Evolutionary conservation across 2,113 vertebrate species (phyloP).

Genomic region (Equus przewalskii): DNA sequence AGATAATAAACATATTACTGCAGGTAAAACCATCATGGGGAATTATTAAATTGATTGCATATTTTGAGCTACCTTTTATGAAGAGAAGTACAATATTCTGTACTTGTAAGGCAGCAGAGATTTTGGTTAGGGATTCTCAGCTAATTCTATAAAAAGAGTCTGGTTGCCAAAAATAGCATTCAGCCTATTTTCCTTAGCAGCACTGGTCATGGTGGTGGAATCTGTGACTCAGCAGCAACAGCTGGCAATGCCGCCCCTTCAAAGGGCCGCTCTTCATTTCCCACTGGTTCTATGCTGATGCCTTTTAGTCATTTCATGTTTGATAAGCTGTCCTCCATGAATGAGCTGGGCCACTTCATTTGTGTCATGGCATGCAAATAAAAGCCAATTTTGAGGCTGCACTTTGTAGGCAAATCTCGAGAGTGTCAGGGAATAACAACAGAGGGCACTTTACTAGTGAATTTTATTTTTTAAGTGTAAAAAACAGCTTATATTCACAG

Average conservation of each 20-base stretch:
- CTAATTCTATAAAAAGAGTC: conserved; percentile 65
- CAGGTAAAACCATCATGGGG: conserved; percentile 72
- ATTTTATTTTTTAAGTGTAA: not conserved
- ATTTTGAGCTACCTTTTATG: conserved; percentile 40
- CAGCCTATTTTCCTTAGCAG: not conserved
- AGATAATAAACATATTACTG: not conserved
- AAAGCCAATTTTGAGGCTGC: no score
- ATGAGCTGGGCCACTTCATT: no score
- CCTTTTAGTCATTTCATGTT: conserved; percentile 81
- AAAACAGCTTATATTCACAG: not conserved
- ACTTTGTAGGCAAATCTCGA: no score
- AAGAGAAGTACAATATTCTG: conserved; percentile 63
- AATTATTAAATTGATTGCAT: conserved; percentile 47
- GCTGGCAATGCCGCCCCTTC: conserved; percentile 73
- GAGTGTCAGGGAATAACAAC: no score
- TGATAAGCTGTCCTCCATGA: no score
- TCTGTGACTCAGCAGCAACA: conserved; percentile 70
- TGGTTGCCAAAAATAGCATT: conserved; percentile 38
- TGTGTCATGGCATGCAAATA: no score
- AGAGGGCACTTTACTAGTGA: no score
- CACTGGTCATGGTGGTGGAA: not conserved
- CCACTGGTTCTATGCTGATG: not conserved
- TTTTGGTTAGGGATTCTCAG: conserved; percentile 52
- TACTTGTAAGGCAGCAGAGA: conserved; percentile 81
- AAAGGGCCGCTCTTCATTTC: conserved; percentile 62